phyloP scores from a whole-genome alignment of 2,797 vertebrate genomes.

The Capromys pilorides region DNA sequence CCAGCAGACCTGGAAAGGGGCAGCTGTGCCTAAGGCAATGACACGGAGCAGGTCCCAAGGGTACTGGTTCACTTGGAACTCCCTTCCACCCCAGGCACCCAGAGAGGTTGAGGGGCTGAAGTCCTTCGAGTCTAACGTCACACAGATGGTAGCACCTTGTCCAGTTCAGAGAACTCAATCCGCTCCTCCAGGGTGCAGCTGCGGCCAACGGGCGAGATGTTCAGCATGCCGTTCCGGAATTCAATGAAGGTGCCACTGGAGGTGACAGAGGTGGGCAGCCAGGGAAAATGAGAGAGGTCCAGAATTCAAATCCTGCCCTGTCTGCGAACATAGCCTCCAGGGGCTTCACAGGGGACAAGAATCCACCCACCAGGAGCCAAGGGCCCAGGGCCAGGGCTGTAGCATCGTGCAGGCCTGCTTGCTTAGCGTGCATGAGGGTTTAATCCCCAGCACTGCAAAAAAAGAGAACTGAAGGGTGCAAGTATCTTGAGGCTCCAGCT shows the following conservation, averaged over 20 bases:
- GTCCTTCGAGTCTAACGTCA: rapidly evolving
- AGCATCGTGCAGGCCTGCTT: no score
- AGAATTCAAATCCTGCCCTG: background rate
- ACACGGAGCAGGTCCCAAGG: background rate
- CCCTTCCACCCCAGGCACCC: background rate
- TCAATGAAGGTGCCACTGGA: constrained; percentile 98
- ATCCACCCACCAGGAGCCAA: background rate
- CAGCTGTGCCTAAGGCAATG: background rate
- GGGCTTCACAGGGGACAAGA: background rate
- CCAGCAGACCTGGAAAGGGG: background rate
- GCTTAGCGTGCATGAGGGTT: background rate
- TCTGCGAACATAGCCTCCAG: background rate
- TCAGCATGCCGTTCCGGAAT: constrained; percentile 97
- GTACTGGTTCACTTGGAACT: background rate
- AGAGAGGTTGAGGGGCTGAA: background rate
- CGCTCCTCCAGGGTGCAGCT: constrained; percentile 95
- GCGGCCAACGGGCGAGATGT: constrained; percentile 96
- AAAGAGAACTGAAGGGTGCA: background rate
- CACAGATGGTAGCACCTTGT: constrained; percentile 89
- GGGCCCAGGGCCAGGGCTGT: background rate
- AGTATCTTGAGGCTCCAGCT: no score
- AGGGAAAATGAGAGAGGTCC: background rate
- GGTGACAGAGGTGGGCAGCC: rapidly evolving
- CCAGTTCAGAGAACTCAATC: constrained; percentile 96
- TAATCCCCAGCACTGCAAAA: no score